Percentiles rank a stretch among this genome's conserved stretches.
Evolutionary conservation across 1,140 invertebrate species (phyloP).

Genomic region (Tetragonula clypearis): DNA sequence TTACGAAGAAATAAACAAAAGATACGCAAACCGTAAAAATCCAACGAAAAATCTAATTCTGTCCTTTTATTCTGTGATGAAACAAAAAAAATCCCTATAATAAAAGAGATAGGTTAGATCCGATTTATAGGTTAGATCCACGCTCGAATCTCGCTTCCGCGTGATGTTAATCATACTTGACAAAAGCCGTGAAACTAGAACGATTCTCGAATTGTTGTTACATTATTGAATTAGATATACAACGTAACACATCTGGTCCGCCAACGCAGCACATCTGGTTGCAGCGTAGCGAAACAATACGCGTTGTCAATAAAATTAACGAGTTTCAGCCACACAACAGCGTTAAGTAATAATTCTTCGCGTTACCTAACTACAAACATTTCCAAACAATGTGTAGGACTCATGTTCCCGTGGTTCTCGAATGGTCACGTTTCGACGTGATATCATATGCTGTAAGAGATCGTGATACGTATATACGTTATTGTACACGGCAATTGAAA

Average conservation of each 20-base stretch:
- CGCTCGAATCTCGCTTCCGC: not conserved
- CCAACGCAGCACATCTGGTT: not conserved
- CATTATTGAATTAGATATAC: not conserved
- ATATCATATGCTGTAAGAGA: not conserved
- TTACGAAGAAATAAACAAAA: no score
- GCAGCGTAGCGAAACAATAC: not conserved
- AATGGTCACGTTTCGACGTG: conserved; percentile 4
- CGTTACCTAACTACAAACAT: conserved; percentile 6
- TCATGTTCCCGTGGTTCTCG: not conserved
- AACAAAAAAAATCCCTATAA: not conserved
- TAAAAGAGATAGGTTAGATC: not conserved
- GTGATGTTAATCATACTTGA: not conserved
- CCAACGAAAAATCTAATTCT: no score
- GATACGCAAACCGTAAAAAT: no score
- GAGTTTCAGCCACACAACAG: no score
- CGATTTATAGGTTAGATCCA: not conserved
- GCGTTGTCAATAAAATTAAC: not conserved
- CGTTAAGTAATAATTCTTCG: not conserved
- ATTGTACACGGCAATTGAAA: not conserved
- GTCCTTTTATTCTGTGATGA: not conserved
- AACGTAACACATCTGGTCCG: not conserved
- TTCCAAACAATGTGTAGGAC: not conserved
- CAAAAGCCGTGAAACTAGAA: no score
- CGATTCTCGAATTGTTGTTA: not conserved
- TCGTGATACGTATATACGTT: not conserved